phyloP scores from a whole-genome alignment of 2,888 invertebrate species.

The Tanytarsus gracilentus region DNA sequence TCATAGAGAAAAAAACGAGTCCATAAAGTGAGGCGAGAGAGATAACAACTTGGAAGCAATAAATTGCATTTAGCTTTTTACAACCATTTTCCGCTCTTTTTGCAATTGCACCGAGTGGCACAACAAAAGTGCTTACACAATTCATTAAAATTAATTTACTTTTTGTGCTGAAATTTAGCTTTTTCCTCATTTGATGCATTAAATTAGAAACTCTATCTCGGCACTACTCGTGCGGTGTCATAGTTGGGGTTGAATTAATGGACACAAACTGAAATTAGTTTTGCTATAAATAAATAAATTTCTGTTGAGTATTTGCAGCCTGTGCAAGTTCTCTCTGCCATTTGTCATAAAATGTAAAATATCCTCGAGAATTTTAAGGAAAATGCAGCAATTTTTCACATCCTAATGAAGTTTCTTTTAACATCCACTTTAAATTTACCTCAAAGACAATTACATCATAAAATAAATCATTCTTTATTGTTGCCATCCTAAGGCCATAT shows the following conservation, averaged over 20 bases:
- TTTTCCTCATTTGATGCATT: constrained; percentile 1
- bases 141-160: constrained; percentile 15
- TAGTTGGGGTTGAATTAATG: not conserved
- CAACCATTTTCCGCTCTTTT: not conserved
- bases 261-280: not conserved
- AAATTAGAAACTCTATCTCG: not conserved
- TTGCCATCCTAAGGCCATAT: no score
- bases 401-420: no score
- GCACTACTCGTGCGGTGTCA: not conserved
- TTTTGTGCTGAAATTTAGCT: constrained; percentile 7
- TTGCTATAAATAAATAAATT: not conserved
- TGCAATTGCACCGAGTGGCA: not conserved
- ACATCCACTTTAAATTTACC: no score
- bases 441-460: no score
- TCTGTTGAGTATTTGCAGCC: not conserved
- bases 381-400: no score
- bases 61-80: not conserved
- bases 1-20: not conserved
- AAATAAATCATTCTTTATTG: no score
- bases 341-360: not conserved
- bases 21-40: constrained; percentile 2
- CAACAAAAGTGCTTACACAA: constrained; percentile 7
- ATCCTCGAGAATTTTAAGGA: no score
- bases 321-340: not conserved
- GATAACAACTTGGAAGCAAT: constrained; percentile 7